Conservation (phyloP, 2,113 vertebrate species). For the Calypte anna region DNA sequence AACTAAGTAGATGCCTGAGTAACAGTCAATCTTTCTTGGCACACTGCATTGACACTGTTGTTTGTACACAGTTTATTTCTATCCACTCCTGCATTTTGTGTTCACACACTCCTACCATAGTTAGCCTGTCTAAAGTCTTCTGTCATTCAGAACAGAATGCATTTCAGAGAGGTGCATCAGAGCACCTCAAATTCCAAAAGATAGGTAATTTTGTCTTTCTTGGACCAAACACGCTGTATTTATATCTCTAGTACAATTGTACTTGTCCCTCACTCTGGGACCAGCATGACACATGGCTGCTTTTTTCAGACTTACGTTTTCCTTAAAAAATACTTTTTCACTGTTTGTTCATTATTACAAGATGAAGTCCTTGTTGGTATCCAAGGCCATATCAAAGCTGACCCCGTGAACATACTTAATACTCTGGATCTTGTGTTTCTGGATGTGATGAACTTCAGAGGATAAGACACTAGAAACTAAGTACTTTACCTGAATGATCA, state of each 20-base stretch:
- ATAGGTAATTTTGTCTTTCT: neutral
- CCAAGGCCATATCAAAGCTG: neutral
- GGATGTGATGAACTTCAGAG: neutral
- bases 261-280: neutral
- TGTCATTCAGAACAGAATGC: neutral
- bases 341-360: neutral
- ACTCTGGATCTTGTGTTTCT: neutral
- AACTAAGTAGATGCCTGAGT: too few species aligned
- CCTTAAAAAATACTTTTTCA: neutral
- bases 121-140: neutral
- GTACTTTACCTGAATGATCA: neutral
- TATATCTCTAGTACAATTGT: neutral
- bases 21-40: neutral
- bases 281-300: neutral
- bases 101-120: neutral
- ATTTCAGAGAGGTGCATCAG: neutral
- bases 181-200: neutral
- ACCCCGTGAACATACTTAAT: neutral
- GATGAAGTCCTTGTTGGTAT: neutral
- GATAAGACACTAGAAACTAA: neutral
- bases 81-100: neutral
- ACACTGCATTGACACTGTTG: neutral
- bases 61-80: neutral
- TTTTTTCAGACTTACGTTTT: neutral
- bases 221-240: fast-evolving